Evolutionary conservation across 1,140 invertebrate genomes (phyloP), one percentile per base, ranked within the genome.

Genomic region (Anoplolepis gracilipes): DNA sequence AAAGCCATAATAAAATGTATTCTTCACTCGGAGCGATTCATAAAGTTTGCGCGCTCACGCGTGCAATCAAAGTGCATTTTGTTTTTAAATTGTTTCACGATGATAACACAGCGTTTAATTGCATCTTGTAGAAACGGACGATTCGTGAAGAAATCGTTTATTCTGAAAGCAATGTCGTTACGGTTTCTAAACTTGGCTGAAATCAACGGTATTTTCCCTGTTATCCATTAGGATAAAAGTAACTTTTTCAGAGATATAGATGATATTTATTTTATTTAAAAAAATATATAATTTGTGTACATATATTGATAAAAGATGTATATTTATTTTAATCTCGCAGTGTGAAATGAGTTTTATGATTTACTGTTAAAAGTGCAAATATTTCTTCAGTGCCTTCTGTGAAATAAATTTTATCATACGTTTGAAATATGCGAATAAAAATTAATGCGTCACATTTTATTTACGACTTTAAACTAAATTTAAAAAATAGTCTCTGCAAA

Each of bases 1-100:
- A 49, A 19, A 4, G 1, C 3, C 13, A 46, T 64, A 55, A 79
- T 79, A 79, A 78, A 67, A 78, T 67, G n/a, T 53, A 13, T n/a
- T 46, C 28, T 10, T 7, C 75, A 8, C 5, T 67, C 36, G 42
- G 33, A 78, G 1, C 59, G 39, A 65, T 65, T 65, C 13, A 55
- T 55, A 78, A 25, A 67, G 22, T 33, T 36, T 39, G 57, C 57
- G 25, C 19, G 39, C 25, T 19, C 57, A 16, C 25, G 46, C 22
- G 6, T 22, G 0, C 59, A 30, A 77, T 42, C 25, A 2, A 28
- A 30, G 7, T 53, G 62, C 30, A 39, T 57, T 79, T 69, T 57
- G 69, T 78, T 78, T 46, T 62, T 55, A 39, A 70, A 67, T 69
- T 28, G 62, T 10, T 10, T 46, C 16, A 7, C 28, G 59, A 64